Conservation (phyloP, 2,797 vertebrate species). For the Pantherophis vulpinus region DNA sequence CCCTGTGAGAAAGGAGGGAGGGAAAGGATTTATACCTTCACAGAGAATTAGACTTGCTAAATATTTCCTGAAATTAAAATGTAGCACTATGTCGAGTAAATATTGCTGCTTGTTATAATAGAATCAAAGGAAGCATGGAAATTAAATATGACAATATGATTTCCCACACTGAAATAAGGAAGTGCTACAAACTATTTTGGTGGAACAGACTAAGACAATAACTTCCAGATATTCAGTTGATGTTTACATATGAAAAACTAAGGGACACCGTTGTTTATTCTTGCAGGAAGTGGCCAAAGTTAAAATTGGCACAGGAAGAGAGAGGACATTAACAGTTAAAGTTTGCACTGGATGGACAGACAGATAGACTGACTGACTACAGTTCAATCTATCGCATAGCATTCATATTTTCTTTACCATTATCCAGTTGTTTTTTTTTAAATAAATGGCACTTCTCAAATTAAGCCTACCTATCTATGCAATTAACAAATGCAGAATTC, state of each 20-base stretch:
- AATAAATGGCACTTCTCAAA: not conserved
- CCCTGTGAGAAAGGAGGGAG: constrained; percentile 73
- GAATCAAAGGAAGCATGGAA: not conserved
- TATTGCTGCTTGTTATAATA: not conserved
- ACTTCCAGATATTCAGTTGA: not conserved
- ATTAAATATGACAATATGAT: not conserved
- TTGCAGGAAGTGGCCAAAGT: not conserved
- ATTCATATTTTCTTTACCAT: not conserved
- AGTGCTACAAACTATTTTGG: not conserved
- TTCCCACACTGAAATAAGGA: not conserved
- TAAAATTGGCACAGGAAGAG: not conserved
- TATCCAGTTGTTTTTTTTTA: not conserved
- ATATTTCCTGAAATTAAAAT: not conserved
- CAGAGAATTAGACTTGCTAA: not conserved
- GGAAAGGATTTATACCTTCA: not conserved
- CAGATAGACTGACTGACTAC: not conserved
- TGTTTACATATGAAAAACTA: not conserved
- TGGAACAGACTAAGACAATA: not conserved
- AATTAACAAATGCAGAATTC: not conserved
- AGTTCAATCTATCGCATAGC: no score
- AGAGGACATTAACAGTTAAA: not conserved
- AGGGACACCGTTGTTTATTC: not conserved
- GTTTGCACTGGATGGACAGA: not conserved
- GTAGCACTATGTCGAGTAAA: no score
- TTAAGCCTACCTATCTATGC: not conserved